Base-by-base conservation (phyloP, 2,888 invertebrate species). In the Platycnemis pennipes region DNA sequence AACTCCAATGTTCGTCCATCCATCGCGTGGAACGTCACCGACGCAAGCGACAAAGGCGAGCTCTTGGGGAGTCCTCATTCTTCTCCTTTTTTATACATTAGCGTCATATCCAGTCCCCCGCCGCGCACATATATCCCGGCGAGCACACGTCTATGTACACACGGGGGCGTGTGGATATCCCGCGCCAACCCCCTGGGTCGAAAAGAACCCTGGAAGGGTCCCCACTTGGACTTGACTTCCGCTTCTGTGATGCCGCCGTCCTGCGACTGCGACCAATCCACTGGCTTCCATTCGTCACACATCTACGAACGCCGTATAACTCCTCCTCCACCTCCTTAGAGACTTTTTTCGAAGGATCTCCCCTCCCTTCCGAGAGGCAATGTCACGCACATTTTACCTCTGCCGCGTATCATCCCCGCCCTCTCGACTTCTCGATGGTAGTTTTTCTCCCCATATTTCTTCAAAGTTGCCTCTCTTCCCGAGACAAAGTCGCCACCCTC, bases 391-490 rank as follows among this genome's bases (percentile, higher is more conserved):
- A 77, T 77, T 77, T 94, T 94, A 89, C 89, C 94, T 94, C 91
- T 94, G 94, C 94, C 94, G 88, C 91, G 94, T 94, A 91, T 94
- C 94, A 94, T 94, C 94, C 94, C 94, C 94, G 88, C 63, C 44
- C 22, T 56, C 42, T 44, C 37, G 44, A 44, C 37, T 37, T 63
- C 56, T 53, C 56, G 42, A 42, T 11, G 56, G 89, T 56, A 13
- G 56, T 42, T 63, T 63, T 44, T 69, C 63, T 91, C 63, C 37
- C 45, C 44, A 87, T 87, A 56, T 63, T 44, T 63, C 91, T 91
- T 63, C 46, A n/a, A 26, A 22, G 87, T 45, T 87, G 26, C 46
- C 45, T 87, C 45, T 87, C 26, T 87, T 45, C 89, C 53, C 53
- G 42, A 69, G 77, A 11, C 37, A 37, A 89, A 56, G 89, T 89